Percentiles rank a stretch among this genome's conserved stretches.
Evolutionary conservation across 2,888 invertebrate species (phyloP).

Genomic region (Agelastica alni): DNA sequence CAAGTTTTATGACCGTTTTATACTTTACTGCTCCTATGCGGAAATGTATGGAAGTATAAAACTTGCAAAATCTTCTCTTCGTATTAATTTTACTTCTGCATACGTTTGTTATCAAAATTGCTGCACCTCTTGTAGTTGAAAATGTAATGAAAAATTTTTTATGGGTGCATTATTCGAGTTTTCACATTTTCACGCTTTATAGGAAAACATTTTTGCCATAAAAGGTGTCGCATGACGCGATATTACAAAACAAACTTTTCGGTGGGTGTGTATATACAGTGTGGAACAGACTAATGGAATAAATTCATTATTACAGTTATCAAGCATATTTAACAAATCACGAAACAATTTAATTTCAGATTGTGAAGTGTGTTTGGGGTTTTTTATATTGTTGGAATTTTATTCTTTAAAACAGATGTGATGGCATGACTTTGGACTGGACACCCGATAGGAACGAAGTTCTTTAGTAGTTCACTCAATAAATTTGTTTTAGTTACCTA

Average conservation of each 20-base stretch:
- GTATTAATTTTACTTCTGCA: constrained; percentile 51
- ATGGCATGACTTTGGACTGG: too few relatives aligned
- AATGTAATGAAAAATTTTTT: constrained; percentile 37
- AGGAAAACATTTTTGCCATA: constrained; percentile 14
- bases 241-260: constrained; percentile 15
- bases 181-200: constrained; percentile 17
- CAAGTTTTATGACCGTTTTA: constrained; percentile 51
- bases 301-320: too few relatives aligned
- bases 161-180: constrained; percentile 24
- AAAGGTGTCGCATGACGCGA: constrained; percentile 9
- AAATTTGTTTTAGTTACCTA: too few relatives aligned
- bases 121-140: constrained; percentile 35
- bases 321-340: too few relatives aligned
- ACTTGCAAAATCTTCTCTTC: constrained; percentile 50
- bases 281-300: too few relatives aligned
- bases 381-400: too few relatives aligned
- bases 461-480: too few relatives aligned
- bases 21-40: constrained; percentile 51
- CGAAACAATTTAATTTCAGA: too few relatives aligned
- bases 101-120: constrained; percentile 46
- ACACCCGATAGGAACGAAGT: too few relatives aligned
- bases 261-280: too few relatives aligned
- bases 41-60: constrained; percentile 51
- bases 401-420: too few relatives aligned
- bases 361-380: too few relatives aligned